Conservation (phyloP, 2,888 invertebrate genomes). For the Flexamia atlantica region DNA sequence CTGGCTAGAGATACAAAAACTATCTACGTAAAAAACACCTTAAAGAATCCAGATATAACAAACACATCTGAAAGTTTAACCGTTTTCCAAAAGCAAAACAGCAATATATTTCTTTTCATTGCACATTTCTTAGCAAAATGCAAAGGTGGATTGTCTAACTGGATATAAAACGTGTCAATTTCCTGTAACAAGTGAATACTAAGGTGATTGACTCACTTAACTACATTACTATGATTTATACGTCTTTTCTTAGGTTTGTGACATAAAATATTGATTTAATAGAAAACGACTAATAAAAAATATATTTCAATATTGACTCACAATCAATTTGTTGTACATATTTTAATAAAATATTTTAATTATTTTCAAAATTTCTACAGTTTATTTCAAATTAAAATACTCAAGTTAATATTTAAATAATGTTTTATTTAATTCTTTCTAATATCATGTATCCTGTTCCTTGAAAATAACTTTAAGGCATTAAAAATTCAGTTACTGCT, state of each 20-base stretch:
- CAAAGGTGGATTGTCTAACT: slow-evolving; percentile 48
- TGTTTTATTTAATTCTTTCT: not conserved
- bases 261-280: slow-evolving; percentile 36
- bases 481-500: no score
- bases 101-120: slow-evolving; percentile 18
- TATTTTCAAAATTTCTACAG: not conserved
- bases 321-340: slow-evolving; percentile 11
- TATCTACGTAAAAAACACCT: slow-evolving; percentile 46
- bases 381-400: not conserved
- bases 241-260: slow-evolving; percentile 10
- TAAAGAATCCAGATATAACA: slow-evolving; percentile 45
- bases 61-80: slow-evolving; percentile 41
- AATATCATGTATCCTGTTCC: no score
- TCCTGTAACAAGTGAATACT: slow-evolving; percentile 29
- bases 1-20: slow-evolving; percentile 38
- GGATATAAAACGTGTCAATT: slow-evolving; percentile 22
- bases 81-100: slow-evolving; percentile 57
- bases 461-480: no score
- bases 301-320: slow-evolving; percentile 17
- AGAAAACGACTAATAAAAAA: slow-evolving; percentile 28
- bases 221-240: slow-evolving; percentile 14
- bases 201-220: slow-evolving; percentile 40
- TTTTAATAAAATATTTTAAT: slow-evolving; percentile 18
- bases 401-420: not conserved
- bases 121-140: slow-evolving; percentile 33